Evolutionary conservation across 2,888 invertebrate genomes (phyloP), one percentile per base, ranked within the genome.

Genomic region (Bimastos eiseni): DNA sequence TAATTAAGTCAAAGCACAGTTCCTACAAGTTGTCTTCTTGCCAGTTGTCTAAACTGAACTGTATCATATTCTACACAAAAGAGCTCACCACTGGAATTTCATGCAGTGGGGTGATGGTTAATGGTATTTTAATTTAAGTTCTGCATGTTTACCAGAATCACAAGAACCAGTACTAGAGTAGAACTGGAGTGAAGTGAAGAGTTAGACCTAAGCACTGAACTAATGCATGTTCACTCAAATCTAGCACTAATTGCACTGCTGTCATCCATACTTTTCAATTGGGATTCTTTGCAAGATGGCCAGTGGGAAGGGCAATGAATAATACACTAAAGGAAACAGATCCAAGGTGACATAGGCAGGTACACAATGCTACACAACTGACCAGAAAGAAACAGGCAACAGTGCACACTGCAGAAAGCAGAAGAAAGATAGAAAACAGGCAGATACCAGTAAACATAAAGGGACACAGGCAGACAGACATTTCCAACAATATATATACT

Each of bases 271-370:
- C 3, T 30, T n/a, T n/a, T 70, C 70, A 70, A n/a, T 30, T 70
- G 70, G 70, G n/a, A 70, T 70, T n/a, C 70, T 70, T 70, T 30
- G 70, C 70, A 70, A 70, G n/a, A 70, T 70, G 70, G n/a, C 70
- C n/a, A 24, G 30, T 70, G 30, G 70, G 70, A 70, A 70, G 70
- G 70, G 70, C 70, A 70, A n/a, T 70, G n/a, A 70, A 24, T 24
- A 49, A 24, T 2, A 49, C 49, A 70, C 70, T 30, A n/a, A 8
- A 70, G 30, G n/a, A 70, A 70, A 70, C 70, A 70, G 70, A n/a
- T 49, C 49, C 49, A 49, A 49, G 1, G 21, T 49, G 49, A 24
- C 6, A 49, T 24, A 49, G 21, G 24, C 21, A 49, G 49, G 49
- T 24, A 49, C 49, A 15, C 49, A 49, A 49, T 49, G 49, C 49